Base-by-base conservation (phyloP, 2,888 invertebrate species). In the Blera fallax region DNA sequence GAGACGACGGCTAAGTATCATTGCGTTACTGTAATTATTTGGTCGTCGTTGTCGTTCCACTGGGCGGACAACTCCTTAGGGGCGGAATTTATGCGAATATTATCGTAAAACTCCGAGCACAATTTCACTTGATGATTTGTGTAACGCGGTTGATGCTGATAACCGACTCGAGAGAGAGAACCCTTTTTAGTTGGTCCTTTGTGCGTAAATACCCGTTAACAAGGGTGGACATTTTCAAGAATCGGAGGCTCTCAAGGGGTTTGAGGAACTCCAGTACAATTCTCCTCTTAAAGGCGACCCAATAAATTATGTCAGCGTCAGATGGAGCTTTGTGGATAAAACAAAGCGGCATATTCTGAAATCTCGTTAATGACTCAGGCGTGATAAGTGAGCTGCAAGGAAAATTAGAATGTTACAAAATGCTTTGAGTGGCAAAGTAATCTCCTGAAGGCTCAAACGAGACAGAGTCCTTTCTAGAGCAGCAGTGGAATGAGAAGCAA, bases 31-130 rank as follows among this genome's bases (percentile, higher is more conserved):
- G 50, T 27, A 52, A 67, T 67, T 52, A 52, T 37, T 56, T 16
- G n/a, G 10, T n/a, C 16, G 32, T 34, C 34, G 10, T 27, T 21
- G 10, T n/a, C n/a, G 32, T 6, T n/a, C 21, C 14, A 14, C 1
- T 8, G 27, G 11, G 11, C 0, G 32, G 27, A 11, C 32, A 34
- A 58, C 14, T n/a, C 32, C 14, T 65, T 34, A 21, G 27, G 45
- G 21, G 54, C 16, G 24, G 50, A 45, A 45, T 70, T 58, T 54
- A 54, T 69, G 54, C 27, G 43, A 69, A 40, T 14, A 67, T 40
- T 27, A 52, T 29, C 29, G 40, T 8, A 14, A 69, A 69, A 18
- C 58, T 58, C 32, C 18, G 18, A n/a, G 45, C n/a, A 45, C 32
- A 11, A 58, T 11, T 45, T 24, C 43, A 45, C 43, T 50, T 43